Base-by-base conservation (phyloP, 2,797 vertebrate species). In the Steatocranus sp. region DNA sequence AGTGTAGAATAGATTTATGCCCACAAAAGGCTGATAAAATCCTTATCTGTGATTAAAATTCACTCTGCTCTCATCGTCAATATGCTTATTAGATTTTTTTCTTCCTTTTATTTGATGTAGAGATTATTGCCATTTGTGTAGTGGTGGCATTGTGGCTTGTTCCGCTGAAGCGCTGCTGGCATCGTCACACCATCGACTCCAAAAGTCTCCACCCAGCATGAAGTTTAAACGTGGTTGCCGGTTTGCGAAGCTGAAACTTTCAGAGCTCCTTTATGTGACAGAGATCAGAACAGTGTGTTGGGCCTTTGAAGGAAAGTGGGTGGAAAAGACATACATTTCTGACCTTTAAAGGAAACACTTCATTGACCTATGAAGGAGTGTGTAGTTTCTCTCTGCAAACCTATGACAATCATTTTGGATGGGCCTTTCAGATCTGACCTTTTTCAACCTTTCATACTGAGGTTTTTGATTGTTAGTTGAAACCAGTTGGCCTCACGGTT, bases 41-140 rank as follows among this genome's bases (percentile, higher is more conserved):
- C 84, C 87, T 93, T 88, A 94, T 93, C 93, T 88, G 91, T 93
- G 93, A 93, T 94, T 94, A 92, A 90, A 89, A 89, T 84, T 87
- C 82, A 84, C 86, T 89, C 89, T 48, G 78, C 82, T 88, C 82
- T 89, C 90, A 79, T 91, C 68, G 15, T 93, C 91, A 92, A 93
- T 91, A 80, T 86, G 82, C 86, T 87, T 85, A 92, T 92, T 91
- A 86, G 76, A 86, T 86, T 76, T 54, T 27, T 36, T 36, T 4
- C 38, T n/a, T 20, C 9, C 18, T 79, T 78, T 78, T 76, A 86
- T 88, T 87, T 79, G 87, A 91, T 86, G 63, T 76, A 66, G 75
- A 73, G 87, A 89, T 91, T 88, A 77, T 87, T 85, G 58, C 68
- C 68, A 12, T 73, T 73, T 73, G 79, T 56, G 74, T 81, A 75